Conservation (phyloP, 2,888 invertebrate species). For the Hirtodrosophila duncani region DNA sequence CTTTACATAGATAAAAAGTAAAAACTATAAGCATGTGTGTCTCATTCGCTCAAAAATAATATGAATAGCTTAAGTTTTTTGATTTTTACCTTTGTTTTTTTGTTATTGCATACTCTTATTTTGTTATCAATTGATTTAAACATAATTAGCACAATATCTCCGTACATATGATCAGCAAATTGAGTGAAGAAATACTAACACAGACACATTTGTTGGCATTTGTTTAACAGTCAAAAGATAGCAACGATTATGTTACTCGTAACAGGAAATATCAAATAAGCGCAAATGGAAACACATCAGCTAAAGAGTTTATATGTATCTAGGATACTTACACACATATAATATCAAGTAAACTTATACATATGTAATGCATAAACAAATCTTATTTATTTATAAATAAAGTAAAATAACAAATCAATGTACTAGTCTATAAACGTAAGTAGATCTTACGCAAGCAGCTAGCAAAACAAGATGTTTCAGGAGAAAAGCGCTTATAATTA, state of each 20-base stretch:
- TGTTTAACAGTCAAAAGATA: slow-evolving; percentile 14
- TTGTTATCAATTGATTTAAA: slow-evolving; percentile 63
- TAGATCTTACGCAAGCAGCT: slow-evolving; percentile 35
- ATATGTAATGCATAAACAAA: slow-evolving; percentile 42
- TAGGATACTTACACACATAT: slow-evolving; percentile 22
- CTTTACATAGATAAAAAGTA: background rate
- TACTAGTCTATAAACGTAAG: slow-evolving; percentile 54
- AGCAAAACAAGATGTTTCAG: slow-evolving; percentile 6
- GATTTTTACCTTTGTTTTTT: slow-evolving; percentile 39
- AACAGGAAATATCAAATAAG: slow-evolving; percentile 47
- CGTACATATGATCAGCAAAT: slow-evolving; percentile 12
- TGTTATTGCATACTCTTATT: slow-evolving; percentile 44
- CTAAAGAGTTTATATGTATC: slow-evolving; percentile 45
- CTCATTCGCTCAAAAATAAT: slow-evolving; percentile 30
- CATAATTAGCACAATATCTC: slow-evolving; percentile 56
- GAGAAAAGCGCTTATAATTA: no score
- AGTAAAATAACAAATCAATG: slow-evolving; percentile 53
- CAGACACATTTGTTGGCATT: slow-evolving; percentile 22
- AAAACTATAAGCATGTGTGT: no score
- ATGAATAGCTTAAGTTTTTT: slow-evolving; percentile 40
- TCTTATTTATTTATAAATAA: slow-evolving; percentile 66
- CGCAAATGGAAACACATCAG: slow-evolving; percentile 55
- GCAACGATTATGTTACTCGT: background rate
- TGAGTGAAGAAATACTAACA: background rate
- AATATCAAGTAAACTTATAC: slow-evolving; percentile 30